phyloP scores from a whole-genome alignment of 2,888 invertebrate genomes.

The Agrotis clavis region DNA sequence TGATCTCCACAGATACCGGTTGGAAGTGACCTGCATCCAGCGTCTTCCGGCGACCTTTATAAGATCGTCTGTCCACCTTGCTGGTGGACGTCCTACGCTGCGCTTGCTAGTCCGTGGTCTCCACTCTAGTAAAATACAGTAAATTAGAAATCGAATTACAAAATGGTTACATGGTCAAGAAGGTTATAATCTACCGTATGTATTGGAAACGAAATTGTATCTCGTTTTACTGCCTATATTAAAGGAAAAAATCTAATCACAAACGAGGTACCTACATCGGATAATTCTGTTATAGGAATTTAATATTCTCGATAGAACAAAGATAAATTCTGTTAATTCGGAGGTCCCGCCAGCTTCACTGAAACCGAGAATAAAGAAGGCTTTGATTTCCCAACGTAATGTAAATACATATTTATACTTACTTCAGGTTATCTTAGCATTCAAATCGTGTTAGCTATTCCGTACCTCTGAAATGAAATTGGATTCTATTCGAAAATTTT shows the following conservation, averaged over 20 bases:
- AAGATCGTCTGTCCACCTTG: no score
- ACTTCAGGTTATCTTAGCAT: slow-evolving; percentile 18
- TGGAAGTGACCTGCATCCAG: no score
- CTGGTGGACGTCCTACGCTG: no score
- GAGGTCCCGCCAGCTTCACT: slow-evolving; percentile 19
- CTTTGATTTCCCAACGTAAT: slow-evolving; percentile 29
- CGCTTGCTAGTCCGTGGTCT: no score
- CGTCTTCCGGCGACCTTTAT: no score
- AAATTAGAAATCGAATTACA: slow-evolving; percentile 4
- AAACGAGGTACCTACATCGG: slow-evolving; percentile 8
- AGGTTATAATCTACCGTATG: slow-evolving; percentile 29
- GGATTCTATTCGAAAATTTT: slow-evolving; percentile 42
- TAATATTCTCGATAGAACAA: slow-evolving; percentile 42
- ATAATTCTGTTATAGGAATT: slow-evolving; percentile 33
- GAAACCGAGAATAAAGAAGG: slow-evolving; percentile 15
- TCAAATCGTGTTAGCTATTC: slow-evolving; percentile 28
- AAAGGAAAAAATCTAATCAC: slow-evolving; percentile 30
- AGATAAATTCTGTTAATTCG: slow-evolving; percentile 48
- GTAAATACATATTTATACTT: slow-evolving; percentile 40
- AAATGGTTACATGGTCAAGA: slow-evolving; percentile 17
- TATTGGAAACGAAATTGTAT: slow-evolving; percentile 31
- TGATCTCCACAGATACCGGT: no score
- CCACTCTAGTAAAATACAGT: background rate
- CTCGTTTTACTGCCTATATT: slow-evolving; percentile 18
- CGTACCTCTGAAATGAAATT: slow-evolving; percentile 29